phyloP scores from a whole-genome alignment of 2,888 invertebrate genomes.

The Ophioninae sp. region DNA sequence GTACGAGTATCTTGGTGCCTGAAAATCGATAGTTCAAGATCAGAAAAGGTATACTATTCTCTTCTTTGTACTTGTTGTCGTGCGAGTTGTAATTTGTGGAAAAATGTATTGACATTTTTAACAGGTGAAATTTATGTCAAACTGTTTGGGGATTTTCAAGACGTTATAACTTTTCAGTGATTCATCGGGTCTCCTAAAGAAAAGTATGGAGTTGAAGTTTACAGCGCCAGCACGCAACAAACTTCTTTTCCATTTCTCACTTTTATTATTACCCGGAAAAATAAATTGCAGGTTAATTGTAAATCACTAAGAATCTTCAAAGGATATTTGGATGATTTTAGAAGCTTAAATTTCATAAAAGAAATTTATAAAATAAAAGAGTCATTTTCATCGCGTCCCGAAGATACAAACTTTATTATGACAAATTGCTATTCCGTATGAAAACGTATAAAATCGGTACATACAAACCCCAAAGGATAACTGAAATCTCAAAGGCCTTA shows the following conservation, averaged over 20 bases:
- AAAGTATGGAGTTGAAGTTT: no score
- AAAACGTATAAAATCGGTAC: not conserved
- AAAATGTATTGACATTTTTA: not conserved
- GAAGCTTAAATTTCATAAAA: not conserved
- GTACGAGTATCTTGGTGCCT: constrained; percentile 75
- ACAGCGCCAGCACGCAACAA: no score
- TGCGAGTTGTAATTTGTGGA: not conserved
- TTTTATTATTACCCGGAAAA: no score
- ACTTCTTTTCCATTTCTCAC: no score
- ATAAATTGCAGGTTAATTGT: no score
- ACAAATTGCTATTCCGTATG: not conserved
- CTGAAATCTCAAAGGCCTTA: no score
- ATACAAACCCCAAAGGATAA: not conserved
- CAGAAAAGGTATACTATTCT: not conserved
- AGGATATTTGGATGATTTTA: no score
- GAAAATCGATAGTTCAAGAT: constrained; percentile 19
- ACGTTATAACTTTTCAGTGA: not conserved
- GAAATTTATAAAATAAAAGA: constrained; percentile 15
- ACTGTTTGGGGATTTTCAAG: not conserved
- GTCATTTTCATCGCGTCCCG: no score
- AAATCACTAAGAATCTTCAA: no score
- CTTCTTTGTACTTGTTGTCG: not conserved
- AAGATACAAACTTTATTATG: no score
- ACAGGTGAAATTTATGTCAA: not conserved
- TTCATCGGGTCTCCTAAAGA: constrained; percentile 23